A percentile compares a stretch with the other conserved stretches of the same genome.
Conservation (phyloP, 2,888 invertebrate genomes). For the Baronia brevicornis region DNA sequence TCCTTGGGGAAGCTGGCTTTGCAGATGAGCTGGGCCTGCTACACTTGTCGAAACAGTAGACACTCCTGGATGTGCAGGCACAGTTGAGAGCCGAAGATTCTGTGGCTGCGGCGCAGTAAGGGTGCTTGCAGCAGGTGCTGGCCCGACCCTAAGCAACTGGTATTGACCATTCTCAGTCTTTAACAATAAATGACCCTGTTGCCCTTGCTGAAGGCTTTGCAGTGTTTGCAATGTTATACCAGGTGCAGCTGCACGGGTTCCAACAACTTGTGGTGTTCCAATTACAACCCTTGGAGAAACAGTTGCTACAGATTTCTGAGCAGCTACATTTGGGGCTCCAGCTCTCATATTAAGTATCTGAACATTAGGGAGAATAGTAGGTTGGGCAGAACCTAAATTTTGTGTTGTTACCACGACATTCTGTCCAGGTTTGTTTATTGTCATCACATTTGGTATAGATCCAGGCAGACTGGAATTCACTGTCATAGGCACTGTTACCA, state of each 20-base stretch:
- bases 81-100: slow-evolving; percentile 89
- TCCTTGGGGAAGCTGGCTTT: slow-evolving; percentile 36
- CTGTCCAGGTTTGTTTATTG: slow-evolving; percentile 76
- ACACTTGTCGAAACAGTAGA: slow-evolving; percentile 59
- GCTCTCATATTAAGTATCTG: slow-evolving; percentile 91
- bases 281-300: slow-evolving; percentile 89
- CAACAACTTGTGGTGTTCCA: slow-evolving; percentile 87
- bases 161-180: slow-evolving; percentile 98
- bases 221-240: slow-evolving; percentile 91
- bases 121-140: slow-evolving; percentile 78
- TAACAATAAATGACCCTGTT: slow-evolving; percentile 91
- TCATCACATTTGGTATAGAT: slow-evolving; percentile 78
- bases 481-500: slow-evolving; percentile 79
- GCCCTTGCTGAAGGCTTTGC: slow-evolving; percentile 89
- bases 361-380: slow-evolving; percentile 82
- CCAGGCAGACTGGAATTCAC: slow-evolving; percentile 76
- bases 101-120: slow-evolving; percentile 78
- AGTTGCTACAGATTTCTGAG: slow-evolving; percentile 85
- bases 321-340: slow-evolving; percentile 78
- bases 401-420: slow-evolving; percentile 75
- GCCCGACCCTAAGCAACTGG: slow-evolving; percentile 89
- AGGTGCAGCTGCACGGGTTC: slow-evolving; percentile 86
- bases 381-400: slow-evolving; percentile 77
- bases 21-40: slow-evolving; percentile 43
- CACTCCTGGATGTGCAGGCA: slow-evolving; percentile 80